Evolutionary conservation across 2,797 vertebrate genomes (phyloP).

Genomic region (Pipistrellus kuhlii): DNA sequence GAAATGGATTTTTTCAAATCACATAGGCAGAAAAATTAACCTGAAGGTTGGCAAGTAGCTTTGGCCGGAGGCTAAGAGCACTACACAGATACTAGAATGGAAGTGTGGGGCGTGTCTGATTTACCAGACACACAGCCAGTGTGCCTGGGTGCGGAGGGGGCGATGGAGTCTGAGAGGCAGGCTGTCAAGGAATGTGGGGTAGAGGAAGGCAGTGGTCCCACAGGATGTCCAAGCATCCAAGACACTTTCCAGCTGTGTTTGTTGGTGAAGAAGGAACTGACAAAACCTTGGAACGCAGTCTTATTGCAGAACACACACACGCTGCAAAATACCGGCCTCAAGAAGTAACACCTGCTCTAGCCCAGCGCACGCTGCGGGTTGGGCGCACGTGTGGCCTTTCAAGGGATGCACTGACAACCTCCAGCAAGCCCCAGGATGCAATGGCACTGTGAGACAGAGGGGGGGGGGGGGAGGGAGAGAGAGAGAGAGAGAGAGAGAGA

Average conservation of each 20-base stretch:
- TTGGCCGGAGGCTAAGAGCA: not conserved
- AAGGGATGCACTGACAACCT: not conserved
- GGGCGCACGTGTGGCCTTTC: not conserved
- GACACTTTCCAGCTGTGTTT: not conserved
- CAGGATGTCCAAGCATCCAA: not conserved
- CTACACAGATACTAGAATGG: not conserved
- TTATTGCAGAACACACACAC: not conserved
- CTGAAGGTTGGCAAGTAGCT: not conserved
- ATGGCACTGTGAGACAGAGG: too few relatives aligned
- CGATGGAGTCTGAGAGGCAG: not conserved
- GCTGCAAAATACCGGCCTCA: not conserved
- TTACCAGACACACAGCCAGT: not conserved
- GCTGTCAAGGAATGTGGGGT: not conserved
- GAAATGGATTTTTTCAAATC: not conserved
- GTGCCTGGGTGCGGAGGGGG: not conserved
- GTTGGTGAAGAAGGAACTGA: not conserved
- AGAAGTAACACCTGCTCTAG: not conserved
- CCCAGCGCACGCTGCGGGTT: not conserved
- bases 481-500: not conserved
- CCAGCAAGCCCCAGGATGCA: rapidly evolving
- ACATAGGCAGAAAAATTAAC: conserved; percentile 36
- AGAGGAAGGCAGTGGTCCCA: not conserved
- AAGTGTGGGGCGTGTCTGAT: not conserved
- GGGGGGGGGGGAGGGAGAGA: too few relatives aligned
- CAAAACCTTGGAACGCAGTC: not conserved